phyloP scores from a whole-genome alignment of 1,140 invertebrate species.

The Drosophila sulfurigaster region DNA sequence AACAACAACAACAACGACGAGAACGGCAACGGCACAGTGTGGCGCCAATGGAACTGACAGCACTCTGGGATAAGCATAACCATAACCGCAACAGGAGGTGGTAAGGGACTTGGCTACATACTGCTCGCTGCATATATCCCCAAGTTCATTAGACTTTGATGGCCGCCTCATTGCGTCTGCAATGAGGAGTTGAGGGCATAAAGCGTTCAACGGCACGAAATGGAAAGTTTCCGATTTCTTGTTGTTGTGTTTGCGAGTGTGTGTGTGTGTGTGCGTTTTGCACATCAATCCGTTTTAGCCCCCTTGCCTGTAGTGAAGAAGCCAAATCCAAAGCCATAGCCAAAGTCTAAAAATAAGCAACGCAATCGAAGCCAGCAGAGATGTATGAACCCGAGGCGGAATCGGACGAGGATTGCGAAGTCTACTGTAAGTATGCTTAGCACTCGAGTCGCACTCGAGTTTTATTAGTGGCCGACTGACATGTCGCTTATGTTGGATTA shows the following conservation, averaged over 20 bases:
- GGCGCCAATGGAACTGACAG: conserved; percentile 52
- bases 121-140: conserved; percentile 41
- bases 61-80: conserved; percentile 38
- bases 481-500: conserved; percentile 71
- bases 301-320: conserved; percentile 12
- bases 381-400: conserved; percentile 95
- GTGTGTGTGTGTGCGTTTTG: not conserved
- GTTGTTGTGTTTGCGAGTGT: not conserved
- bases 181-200: conserved; percentile 16
- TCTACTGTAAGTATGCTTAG: conserved; percentile 76
- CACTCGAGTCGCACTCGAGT: conserved; percentile 14
- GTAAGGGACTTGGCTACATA: conserved; percentile 19
- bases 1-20: not conserved
- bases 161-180: conserved; percentile 31
- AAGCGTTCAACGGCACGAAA: conserved; percentile 66
- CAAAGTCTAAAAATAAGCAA: conserved; percentile 68
- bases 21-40: not conserved
- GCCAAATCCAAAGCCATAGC: conserved; percentile 33
- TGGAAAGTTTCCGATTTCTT: conserved; percentile 63
- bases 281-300: conserved; percentile 59
- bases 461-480: conserved; percentile 12
- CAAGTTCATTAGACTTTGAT: conserved; percentile 80
- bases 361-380: conserved; percentile 52
- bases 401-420: conserved; percentile 97
- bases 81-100: conserved; percentile 61